phyloP scores from a whole-genome alignment of 2,113 vertebrate genomes.

The Phrynosoma platyrhinos region DNA sequence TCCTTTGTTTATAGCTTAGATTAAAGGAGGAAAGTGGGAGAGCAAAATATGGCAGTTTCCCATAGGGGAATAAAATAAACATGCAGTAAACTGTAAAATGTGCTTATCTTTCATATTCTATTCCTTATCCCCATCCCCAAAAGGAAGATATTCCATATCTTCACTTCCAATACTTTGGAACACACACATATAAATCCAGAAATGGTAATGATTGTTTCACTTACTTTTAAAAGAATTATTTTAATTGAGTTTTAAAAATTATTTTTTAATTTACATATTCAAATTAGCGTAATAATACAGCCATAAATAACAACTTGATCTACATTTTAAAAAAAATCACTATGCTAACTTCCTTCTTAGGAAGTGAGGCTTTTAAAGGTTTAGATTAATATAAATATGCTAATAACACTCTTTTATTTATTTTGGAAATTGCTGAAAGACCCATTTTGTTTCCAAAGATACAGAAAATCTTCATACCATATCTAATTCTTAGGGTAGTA shows the following conservation, averaged over 20 bases:
- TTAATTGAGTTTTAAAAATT: neutral
- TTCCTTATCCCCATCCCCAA: neutral
- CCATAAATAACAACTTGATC: neutral
- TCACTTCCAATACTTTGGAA: neutral
- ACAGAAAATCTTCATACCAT: neutral
- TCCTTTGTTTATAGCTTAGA: slow-evolving; percentile 21
- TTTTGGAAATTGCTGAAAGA: neutral
- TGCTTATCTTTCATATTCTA: neutral
- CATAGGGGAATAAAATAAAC: slow-evolving; percentile 34
- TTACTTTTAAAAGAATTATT: neutral
- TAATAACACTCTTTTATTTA: neutral
- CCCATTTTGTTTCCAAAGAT: neutral
- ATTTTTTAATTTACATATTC: neutral
- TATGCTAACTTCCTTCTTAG: neutral
- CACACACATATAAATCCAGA: neutral
- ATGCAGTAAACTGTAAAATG: slow-evolving; percentile 6
- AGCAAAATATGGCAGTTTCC: neutral
- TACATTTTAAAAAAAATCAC: neutral
- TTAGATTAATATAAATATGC: neutral
- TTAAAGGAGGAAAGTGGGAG: neutral
- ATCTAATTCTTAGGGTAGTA: neutral
- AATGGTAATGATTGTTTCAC: neutral
- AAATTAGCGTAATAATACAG: too few species aligned
- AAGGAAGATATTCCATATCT: neutral
- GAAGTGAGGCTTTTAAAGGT: neutral